These are phyloP conservation scores for Anoplophora glabripennis DNA, from an alignment of 1,140 invertebrate genomes.

Conservation along the genomic window DNA sequence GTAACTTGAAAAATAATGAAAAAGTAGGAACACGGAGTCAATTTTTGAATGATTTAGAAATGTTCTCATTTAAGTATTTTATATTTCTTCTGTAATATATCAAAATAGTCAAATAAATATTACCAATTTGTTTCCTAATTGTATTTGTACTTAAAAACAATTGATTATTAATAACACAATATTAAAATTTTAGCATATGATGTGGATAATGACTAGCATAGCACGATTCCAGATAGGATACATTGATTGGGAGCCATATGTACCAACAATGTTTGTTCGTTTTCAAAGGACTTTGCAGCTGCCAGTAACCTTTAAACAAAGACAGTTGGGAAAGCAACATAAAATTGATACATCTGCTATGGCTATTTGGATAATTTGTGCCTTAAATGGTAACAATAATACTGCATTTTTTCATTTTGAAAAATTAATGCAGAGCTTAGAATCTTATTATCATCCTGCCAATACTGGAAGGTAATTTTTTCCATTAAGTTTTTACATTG, in stretches of 20 bases:
- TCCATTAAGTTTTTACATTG: no score
- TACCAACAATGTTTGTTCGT: slow-evolving; percentile 78
- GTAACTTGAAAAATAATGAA: no score
- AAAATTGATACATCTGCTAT: slow-evolving; percentile 60
- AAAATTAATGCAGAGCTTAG: slow-evolving; percentile 78
- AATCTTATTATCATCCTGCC: slow-evolving; percentile 88
- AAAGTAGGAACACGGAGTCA: no score
- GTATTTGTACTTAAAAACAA: not conserved
- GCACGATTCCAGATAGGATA: slow-evolving; percentile 76
- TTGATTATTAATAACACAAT: not conserved
- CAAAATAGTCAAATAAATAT: no score
- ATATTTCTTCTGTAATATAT: no score
- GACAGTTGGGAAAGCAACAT: slow-evolving; percentile 44
- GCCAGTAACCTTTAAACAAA: slow-evolving; percentile 72
- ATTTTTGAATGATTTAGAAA: no score
- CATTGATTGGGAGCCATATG: slow-evolving; percentile 83
- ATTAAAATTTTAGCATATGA: slow-evolving; percentile 56
- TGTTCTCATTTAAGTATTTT: no score
- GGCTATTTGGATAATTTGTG: slow-evolving; percentile 69
- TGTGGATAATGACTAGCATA: slow-evolving; percentile 70
- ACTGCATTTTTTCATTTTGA: slow-evolving; percentile 71
- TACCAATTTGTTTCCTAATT: no score
- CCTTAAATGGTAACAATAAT: slow-evolving; percentile 55
- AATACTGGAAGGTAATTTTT: slow-evolving; percentile 62
- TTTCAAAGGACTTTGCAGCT: slow-evolving; percentile 75